Conservation (phyloP, 2,113 vertebrate species). For the Hydrochoerus hydrochaeris region DNA sequence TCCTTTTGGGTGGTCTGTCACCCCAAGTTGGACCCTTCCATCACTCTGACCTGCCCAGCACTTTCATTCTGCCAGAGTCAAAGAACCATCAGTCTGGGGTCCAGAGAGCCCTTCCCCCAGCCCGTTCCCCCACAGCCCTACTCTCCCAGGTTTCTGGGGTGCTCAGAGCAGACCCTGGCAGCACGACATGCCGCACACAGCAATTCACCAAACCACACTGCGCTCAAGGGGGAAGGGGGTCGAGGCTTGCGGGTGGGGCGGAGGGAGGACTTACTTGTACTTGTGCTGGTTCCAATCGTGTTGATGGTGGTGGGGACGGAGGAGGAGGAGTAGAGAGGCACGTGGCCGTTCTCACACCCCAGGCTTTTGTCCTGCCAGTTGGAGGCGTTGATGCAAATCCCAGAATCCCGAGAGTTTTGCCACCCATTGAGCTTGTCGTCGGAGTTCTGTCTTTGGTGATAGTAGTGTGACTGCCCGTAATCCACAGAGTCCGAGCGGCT, state of each 20-base stretch:
- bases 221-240: neutral
- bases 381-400: slow-evolving; percentile 89
- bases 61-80: slow-evolving; percentile 56
- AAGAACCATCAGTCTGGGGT: slow-evolving; percentile 51
- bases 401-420: slow-evolving; percentile 96
- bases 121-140: slow-evolving; percentile 85
- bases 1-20: slow-evolving; percentile 20
- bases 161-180: slow-evolving; percentile 85
- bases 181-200: slow-evolving; percentile 55
- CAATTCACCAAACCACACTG: neutral
- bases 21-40: slow-evolving; percentile 53
- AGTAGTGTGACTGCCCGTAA: slow-evolving; percentile 92
- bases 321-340: slow-evolving; percentile 95
- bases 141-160: slow-evolving; percentile 89
- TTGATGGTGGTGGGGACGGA: slow-evolving; percentile 98
- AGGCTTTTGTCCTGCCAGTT: slow-evolving; percentile 93
- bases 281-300: slow-evolving; percentile 95
- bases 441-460: slow-evolving; percentile 98
- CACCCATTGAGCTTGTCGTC: slow-evolving; percentile 98
- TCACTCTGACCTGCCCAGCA: slow-evolving; percentile 51
- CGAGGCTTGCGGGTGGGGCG: neutral
- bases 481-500: slow-evolving; percentile 94
- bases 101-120: slow-evolving; percentile 85
- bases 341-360: slow-evolving; percentile 96
- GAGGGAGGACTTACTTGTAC: slow-evolving; percentile 92